Percentiles rank a stretch among this genome's conserved stretches.
phyloP scores from a whole-genome alignment of 1,140 invertebrate species.

The Charaxes varanes region DNA sequence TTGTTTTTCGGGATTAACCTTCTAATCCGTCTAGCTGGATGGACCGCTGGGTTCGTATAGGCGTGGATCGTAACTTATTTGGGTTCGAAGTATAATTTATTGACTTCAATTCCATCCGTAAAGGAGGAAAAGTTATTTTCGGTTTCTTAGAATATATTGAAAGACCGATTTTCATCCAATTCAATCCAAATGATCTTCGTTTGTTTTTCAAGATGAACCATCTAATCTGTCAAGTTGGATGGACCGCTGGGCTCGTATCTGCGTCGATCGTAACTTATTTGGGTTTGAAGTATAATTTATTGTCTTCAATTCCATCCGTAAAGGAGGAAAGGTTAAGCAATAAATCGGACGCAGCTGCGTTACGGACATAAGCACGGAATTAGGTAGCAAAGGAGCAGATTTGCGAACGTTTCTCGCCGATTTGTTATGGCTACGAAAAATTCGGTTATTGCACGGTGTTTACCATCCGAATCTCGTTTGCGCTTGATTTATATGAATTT shows the following conservation, averaged over 20 bases:
- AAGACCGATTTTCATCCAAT: no score
- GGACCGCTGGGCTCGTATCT: conserved; percentile 58
- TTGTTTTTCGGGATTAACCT: no score
- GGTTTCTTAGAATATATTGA: no score
- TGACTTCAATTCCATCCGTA: no score
- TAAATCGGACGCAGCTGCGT: conserved; percentile 70
- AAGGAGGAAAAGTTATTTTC: conserved; percentile 71
- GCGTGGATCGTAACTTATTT: no score
- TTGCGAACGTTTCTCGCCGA: conserved; percentile 41
- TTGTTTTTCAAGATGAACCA: no score
- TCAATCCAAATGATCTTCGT: no score
- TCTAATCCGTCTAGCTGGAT: no score
- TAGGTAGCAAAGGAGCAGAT: conserved; percentile 64
- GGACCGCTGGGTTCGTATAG: no score
- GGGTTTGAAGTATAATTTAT: conserved; percentile 70
- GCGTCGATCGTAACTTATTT: conserved; percentile 55
- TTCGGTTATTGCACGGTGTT: conserved; percentile 26
- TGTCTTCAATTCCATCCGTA: conserved; percentile 66
- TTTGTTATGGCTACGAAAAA: conserved; percentile 41
- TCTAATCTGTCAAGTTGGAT: no score
- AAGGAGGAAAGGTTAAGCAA: conserved; percentile 68
- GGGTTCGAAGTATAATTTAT: conserved; percentile 70
- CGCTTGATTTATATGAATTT: conserved; percentile 14
- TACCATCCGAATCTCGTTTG: conserved; percentile 21
- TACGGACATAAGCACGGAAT: conserved; percentile 61